phyloP scores from a whole-genome alignment of 2,797 vertebrate species.

The Champsocephalus gunnari region DNA sequence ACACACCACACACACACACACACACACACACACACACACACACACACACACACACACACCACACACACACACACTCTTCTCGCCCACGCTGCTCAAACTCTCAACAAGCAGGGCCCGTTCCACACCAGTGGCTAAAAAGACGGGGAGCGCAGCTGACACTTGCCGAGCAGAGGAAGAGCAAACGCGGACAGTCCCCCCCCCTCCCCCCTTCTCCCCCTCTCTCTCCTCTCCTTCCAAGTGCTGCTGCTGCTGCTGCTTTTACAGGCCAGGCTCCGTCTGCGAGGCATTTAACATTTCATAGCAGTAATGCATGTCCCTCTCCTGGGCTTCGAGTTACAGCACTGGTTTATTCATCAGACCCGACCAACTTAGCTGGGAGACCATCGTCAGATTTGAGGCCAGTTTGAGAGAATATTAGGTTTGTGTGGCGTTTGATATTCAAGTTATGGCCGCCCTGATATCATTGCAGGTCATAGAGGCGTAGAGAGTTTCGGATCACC shows the following conservation, averaged over 20 bases:
- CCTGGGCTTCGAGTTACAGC: conserved; percentile 61
- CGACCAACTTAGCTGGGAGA: conserved; percentile 59
- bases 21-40: not conserved
- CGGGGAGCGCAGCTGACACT: conserved; percentile 79
- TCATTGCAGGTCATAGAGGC: not conserved
- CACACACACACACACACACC: conserved; percentile 45
- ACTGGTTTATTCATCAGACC: conserved; percentile 81
- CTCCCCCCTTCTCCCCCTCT: conserved; percentile 35
- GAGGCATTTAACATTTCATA: conserved; percentile 82
- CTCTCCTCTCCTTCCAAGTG: conserved; percentile 51
- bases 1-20: not conserved
- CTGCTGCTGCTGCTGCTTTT: conserved; percentile 62
- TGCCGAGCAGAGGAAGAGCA: conserved; percentile 66
- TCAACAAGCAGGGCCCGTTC: conserved; percentile 68
- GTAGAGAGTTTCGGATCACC: not conserved
- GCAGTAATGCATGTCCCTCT: conserved; percentile 76
- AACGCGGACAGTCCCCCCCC: conserved; percentile 57
- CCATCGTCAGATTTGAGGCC: conserved; percentile 42
- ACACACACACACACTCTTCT: conserved; percentile 14
- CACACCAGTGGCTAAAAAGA: conserved; percentile 80
- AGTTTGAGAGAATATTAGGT: conserved; percentile 1
- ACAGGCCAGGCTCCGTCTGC: conserved; percentile 63
- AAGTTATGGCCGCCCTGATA: not conserved
- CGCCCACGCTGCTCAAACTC: conserved; percentile 53
- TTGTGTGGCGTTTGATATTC: conserved; percentile 11